A percentile compares a stretch with the other conserved stretches of the same genome.
phyloP scores from a whole-genome alignment of 2,888 invertebrate genomes.

The Hirtodrosophila confusa region DNA sequence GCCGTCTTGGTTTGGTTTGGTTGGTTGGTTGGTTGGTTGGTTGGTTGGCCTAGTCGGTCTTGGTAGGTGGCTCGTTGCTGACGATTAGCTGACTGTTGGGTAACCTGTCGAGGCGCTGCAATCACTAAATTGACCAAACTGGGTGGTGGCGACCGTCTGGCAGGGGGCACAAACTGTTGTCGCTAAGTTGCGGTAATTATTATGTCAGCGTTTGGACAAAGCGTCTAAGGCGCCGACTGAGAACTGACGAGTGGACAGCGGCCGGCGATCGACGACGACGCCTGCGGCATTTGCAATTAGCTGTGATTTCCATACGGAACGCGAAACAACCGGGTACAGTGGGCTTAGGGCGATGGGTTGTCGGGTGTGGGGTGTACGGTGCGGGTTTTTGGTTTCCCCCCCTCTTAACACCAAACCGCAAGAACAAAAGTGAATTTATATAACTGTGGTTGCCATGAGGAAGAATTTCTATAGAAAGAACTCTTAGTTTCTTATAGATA shows the following conservation, averaged over 20 bases:
- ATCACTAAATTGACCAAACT: not conserved
- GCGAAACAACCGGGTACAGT: conserved; percentile 3
- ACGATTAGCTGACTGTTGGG: conserved; percentile 48
- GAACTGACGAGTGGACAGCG: conserved; percentile 20
- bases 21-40: conserved; percentile 10
- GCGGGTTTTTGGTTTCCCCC: too few species aligned
- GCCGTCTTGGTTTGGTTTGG: conserved; percentile 9
- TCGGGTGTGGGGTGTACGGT: too few species aligned
- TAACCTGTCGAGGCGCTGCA: conserved; percentile 41
- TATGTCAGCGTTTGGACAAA: conserved; percentile 63
- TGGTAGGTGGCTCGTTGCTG: conserved; percentile 43
- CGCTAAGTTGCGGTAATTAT: conserved; percentile 68
- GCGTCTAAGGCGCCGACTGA: conserved; percentile 38
- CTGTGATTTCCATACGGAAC: conserved; percentile 52
- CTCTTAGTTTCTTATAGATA: too few species aligned
- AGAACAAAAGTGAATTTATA: conserved; percentile 48
- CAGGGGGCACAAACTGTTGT: conserved; percentile 15
- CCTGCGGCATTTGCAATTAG: conserved; percentile 76
- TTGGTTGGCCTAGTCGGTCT: conserved; percentile 37
- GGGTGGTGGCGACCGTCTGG: not conserved
- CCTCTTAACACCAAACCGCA: too few species aligned
- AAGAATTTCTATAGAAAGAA: conserved; percentile 1
- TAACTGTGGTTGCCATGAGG: conserved; percentile 22
- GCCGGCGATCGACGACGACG: conserved; percentile 43
- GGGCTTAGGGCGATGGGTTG: not conserved